A percentile compares a stretch with the other conserved stretches of the same genome.
Evolutionary conservation across 1,140 invertebrate genomes (phyloP).

Genomic region (Drosophila pallidifrons): DNA sequence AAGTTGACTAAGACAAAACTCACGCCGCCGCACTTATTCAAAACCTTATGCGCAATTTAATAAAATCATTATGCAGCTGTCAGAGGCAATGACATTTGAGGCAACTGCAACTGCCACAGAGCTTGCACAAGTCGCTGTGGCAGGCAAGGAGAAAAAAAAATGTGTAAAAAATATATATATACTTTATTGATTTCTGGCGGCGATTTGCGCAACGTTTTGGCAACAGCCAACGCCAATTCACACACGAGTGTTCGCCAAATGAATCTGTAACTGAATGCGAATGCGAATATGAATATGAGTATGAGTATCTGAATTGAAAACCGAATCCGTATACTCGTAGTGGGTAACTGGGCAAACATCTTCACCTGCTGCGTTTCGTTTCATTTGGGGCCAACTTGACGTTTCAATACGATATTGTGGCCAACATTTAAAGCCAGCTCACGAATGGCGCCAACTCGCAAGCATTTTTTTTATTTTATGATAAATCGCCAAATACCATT

Average conservation of each 20-base stretch:
- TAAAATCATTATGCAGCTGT: slow-evolving; percentile 63
- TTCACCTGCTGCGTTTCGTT: slow-evolving; percentile 44
- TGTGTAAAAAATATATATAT: slow-evolving; percentile 24
- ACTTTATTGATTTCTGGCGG: slow-evolving; percentile 57
- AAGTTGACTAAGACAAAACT: slow-evolving; percentile 57
- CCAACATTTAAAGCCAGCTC: slow-evolving; percentile 29
- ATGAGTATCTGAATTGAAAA: slow-evolving; percentile 20
- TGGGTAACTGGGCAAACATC: slow-evolving; percentile 46
- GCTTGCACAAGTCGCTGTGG: slow-evolving; percentile 18
- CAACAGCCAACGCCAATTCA: slow-evolving; percentile 31
- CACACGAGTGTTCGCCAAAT: slow-evolving; percentile 1
- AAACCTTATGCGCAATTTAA: slow-evolving; percentile 60
- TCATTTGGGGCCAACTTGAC: slow-evolving; percentile 15
- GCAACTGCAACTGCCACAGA: slow-evolving; percentile 32
- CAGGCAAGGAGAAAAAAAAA: slow-evolving; percentile 28
- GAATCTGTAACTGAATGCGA: slow-evolving; percentile 27
- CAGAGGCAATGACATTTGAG: slow-evolving; percentile 58
- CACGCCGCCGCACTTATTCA: slow-evolving; percentile 54
- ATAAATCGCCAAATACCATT: slow-evolving; percentile 47
- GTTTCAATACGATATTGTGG: slow-evolving; percentile 23
- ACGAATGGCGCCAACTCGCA: slow-evolving; percentile 42
- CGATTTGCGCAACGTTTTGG: slow-evolving; percentile 41
- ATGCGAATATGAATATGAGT: slow-evolving; percentile 7
- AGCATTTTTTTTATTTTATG: slow-evolving; percentile 23
- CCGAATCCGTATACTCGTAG: slow-evolving; percentile 1